Percentiles rank a stretch among this genome's conserved stretches.
These are phyloP conservation scores for Xiphophorus hellerii DNA, from an alignment of 2,113 vertebrate genomes.

Conservation along the genomic window DNA sequence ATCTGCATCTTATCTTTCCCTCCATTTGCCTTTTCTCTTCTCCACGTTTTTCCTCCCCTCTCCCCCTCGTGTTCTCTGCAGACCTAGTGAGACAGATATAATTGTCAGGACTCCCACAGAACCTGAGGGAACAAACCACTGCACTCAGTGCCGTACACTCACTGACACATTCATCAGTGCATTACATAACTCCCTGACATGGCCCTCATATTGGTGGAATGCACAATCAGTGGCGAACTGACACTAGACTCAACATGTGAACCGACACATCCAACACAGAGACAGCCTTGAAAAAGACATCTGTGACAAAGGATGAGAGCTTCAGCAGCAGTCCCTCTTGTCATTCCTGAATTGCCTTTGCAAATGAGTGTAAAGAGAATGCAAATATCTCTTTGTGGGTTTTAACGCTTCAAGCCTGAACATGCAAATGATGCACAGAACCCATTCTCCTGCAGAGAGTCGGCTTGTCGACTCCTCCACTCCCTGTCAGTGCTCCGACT, in stretches of 20 bases:
- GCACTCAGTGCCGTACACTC: neutral
- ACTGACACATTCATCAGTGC: slow-evolving; percentile 18
- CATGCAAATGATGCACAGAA: slow-evolving; percentile 66
- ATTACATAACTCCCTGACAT: neutral
- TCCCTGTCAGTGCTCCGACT: slow-evolving; percentile 10
- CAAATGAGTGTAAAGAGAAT: slow-evolving; percentile 65
- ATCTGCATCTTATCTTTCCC: slow-evolving; percentile 37
- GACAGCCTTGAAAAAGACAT: neutral
- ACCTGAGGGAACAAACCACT: slow-evolving; percentile 21
- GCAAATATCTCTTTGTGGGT: slow-evolving; percentile 68
- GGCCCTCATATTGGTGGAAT: slow-evolving; percentile 13
- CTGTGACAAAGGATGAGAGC: slow-evolving; percentile 32
- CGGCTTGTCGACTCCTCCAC: slow-evolving; percentile 35
- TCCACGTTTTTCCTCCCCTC: neutral
- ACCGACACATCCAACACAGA: slow-evolving; percentile 13
- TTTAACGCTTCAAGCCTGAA: slow-evolving; percentile 61
- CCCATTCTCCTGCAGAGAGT: slow-evolving; percentile 41
- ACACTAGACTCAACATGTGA: slow-evolving; percentile 17
- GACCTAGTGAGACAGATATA: slow-evolving; percentile 31
- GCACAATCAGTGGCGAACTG: slow-evolving; percentile 13
- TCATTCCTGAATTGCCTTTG: slow-evolving; percentile 67
- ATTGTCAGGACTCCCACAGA: slow-evolving; percentile 33
- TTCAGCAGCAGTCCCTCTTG: slow-evolving; percentile 32
- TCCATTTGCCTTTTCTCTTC: slow-evolving; percentile 10
- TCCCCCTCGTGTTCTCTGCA: slow-evolving; percentile 11